A percentile compares a stretch with the other conserved stretches of the same genome.
Conservation (phyloP, 1,140 invertebrate species). For the Portunus trituberculatus region DNA sequence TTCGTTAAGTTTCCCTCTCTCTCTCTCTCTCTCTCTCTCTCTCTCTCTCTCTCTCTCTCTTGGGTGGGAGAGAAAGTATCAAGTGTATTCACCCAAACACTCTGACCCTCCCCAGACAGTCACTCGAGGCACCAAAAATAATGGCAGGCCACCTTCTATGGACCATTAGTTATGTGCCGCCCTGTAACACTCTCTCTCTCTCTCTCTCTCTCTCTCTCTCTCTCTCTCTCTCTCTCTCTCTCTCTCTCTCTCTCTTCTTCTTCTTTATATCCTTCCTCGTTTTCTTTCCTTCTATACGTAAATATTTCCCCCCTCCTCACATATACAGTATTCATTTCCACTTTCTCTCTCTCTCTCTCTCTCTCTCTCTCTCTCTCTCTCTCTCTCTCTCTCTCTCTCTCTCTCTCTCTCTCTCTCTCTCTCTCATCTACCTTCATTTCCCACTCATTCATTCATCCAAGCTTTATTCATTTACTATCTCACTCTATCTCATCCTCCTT, state of each 20-base stretch:
- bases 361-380: slow-evolving; percentile 48
- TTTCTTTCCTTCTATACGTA: background rate
- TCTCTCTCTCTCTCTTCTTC: background rate
- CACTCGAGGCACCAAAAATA: too few species aligned
- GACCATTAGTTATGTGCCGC: too few species aligned
- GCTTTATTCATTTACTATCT: background rate
- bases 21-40: background rate
- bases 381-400: slow-evolving; percentile 27
- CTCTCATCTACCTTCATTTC: too few species aligned
- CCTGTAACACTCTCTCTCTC: too few species aligned
- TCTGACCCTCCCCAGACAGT: too few species aligned
- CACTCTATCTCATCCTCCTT: background rate
- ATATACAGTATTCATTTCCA: too few species aligned
- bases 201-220: slow-evolving; percentile 2
- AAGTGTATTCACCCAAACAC: too few species aligned
- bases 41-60: background rate
- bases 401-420: background rate
- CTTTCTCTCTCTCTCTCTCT: slow-evolving; percentile 51
- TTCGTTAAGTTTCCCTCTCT: background rate
- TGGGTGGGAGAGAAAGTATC: background rate
- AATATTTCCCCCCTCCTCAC: too few species aligned
- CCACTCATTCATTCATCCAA: too few species aligned
- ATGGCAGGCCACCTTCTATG: too few species aligned
- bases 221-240: background rate
- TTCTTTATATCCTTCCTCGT: background rate